Conservation (phyloP, 1,140 invertebrate species). For the Cyrtorhinus lividipennis region DNA sequence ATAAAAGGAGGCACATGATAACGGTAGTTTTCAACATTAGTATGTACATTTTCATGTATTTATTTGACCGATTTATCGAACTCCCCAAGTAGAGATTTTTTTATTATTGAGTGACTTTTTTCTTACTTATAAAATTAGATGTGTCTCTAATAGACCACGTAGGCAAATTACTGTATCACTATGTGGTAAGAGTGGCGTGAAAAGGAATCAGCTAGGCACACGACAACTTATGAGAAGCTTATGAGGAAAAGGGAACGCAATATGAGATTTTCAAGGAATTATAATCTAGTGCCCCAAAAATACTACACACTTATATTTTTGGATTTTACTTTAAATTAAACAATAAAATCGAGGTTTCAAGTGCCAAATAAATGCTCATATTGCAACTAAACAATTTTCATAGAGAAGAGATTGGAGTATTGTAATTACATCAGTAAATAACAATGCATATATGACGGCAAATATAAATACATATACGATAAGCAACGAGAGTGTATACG, state of each 20-base stretch:
- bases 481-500: neutral
- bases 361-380: no score
- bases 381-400: no score
- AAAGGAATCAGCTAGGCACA: neutral
- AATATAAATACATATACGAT: neutral
- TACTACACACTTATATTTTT: constrained; percentile 8
- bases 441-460: neutral
- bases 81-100: neutral
- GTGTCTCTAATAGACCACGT: neutral
- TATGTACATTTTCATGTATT: neutral
- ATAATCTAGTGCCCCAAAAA: neutral
- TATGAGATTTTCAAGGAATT: neutral
- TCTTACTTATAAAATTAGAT: neutral
- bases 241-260: neutral
- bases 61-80: neutral
- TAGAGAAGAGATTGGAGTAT: neutral
- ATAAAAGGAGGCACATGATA: neutral
- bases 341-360: no score
- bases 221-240: neutral
- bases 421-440: neutral
- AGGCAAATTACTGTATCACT: neutral
- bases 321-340: neutral
- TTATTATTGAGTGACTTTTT: neutral
- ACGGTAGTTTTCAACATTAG: neutral
- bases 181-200: neutral